These are phyloP conservation scores for Wasmannia auropunctata DNA, from an alignment of 1,140 invertebrate species.

Conservation along the genomic window DNA sequence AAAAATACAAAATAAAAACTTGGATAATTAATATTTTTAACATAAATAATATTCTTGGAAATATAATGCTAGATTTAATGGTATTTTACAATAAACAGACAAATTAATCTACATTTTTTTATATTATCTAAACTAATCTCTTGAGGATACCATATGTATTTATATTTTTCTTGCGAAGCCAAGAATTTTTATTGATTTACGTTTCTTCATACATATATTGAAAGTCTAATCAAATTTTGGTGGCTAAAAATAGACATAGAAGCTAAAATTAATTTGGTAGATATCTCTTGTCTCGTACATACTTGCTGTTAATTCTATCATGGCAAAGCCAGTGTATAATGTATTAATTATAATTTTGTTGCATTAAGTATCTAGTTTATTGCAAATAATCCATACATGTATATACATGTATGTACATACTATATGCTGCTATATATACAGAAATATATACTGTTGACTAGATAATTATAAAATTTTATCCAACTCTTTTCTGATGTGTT, in stretches of 20 bases:
- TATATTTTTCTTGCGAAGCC: not conserved
- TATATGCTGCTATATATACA: too few species aligned
- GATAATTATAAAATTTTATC: not conserved
- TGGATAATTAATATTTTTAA: not conserved
- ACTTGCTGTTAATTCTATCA: not conserved
- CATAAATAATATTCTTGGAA: not conserved
- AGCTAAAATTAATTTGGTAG: not conserved
- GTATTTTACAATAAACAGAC: not conserved
- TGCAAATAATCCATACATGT: too few species aligned
- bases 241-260: not conserved
- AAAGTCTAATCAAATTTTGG: not conserved
- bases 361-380: not conserved
- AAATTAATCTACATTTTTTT: not conserved
- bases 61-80: not conserved
- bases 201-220: not conserved
- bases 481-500: slow-evolving; percentile 6
- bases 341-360: not conserved
- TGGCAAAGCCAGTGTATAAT: not conserved
- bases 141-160: not conserved
- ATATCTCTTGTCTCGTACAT: not conserved
- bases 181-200: not conserved
- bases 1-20: not conserved
- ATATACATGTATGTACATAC: too few species aligned
- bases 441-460: not conserved
- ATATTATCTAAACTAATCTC: not conserved